Percentiles rank a stretch among this genome's conserved stretches.
Evolutionary conservation across 2,113 vertebrate species (phyloP).

Genomic region (Ameiurus melas): DNA sequence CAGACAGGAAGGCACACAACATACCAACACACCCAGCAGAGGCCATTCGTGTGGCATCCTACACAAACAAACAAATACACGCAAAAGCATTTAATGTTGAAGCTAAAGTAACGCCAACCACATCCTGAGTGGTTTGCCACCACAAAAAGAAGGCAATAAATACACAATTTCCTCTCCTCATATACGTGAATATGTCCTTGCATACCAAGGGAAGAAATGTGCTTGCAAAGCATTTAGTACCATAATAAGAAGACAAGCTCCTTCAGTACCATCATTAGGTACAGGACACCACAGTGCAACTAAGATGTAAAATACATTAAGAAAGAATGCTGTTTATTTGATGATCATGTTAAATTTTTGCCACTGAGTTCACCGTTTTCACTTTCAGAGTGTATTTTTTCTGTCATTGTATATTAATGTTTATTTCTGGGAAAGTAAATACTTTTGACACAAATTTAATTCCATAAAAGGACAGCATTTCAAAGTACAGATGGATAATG

Average conservation of each 20-base stretch:
- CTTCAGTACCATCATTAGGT: not conserved
- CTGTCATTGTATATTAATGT: too few relatives aligned
- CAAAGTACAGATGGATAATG: too few relatives aligned
- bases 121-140: slow-evolving; percentile 65
- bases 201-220: not conserved
- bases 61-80: slow-evolving; percentile 27
- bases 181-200: not conserved
- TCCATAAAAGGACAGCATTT: too few relatives aligned
- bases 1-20: slow-evolving; percentile 89
- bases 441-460: too few relatives aligned
- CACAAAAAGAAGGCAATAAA: slow-evolving; percentile 44
- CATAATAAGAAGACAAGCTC: not conserved
- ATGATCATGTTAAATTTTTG: too few relatives aligned
- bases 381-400: too few relatives aligned
- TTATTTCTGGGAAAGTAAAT: too few relatives aligned
- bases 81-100: slow-evolving; percentile 18
- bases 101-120: slow-evolving; percentile 62
- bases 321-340: too few relatives aligned
- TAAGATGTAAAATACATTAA: too few relatives aligned
- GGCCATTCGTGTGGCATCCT: slow-evolving; percentile 95
- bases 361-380: too few relatives aligned
- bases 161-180: not conserved
- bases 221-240: not conserved
- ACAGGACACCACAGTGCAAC: not conserved
- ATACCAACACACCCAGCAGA: slow-evolving; percentile 93